Conservation (phyloP, 1,140 invertebrate genomes). For the Ditylenchus dipsaci region DNA sequence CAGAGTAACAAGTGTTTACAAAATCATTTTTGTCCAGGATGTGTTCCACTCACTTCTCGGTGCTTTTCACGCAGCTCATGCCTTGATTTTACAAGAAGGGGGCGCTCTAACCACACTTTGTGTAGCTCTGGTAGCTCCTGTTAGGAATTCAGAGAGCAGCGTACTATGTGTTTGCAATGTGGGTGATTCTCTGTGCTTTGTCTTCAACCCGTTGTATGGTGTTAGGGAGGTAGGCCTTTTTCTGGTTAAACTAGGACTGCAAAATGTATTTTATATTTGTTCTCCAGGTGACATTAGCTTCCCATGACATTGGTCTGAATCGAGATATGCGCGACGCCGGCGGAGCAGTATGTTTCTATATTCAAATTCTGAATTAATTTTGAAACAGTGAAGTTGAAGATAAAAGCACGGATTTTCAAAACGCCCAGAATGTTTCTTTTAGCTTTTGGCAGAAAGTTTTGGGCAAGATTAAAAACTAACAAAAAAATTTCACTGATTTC, state of each 20-base stretch:
- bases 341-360: too few relatives aligned
- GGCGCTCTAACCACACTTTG: constrained; percentile 78
- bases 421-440: too few relatives aligned
- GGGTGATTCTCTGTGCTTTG: constrained; percentile 80
- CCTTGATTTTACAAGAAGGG: constrained; percentile 77
- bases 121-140: constrained; percentile 65
- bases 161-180: constrained; percentile 84
- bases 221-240: constrained; percentile 64
- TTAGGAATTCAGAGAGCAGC: constrained; percentile 64
- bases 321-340: constrained; percentile 84
- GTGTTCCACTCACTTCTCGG: constrained; percentile 74
- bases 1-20: background rate
- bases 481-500: too few relatives aligned
- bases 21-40: constrained; percentile 65
- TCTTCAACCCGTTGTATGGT: constrained; percentile 74
- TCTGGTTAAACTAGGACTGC: background rate
- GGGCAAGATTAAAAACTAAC: too few relatives aligned
- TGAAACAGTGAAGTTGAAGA: too few relatives aligned
- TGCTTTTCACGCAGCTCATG: constrained; percentile 80
- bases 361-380: too few relatives aligned
- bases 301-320: constrained; percentile 81
- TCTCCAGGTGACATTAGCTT: constrained; percentile 65
- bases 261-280: background rate
- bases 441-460: too few relatives aligned
- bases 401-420: too few relatives aligned